Conservation (phyloP, 2,113 vertebrate species). For the Mormyrus iriodes region DNA sequence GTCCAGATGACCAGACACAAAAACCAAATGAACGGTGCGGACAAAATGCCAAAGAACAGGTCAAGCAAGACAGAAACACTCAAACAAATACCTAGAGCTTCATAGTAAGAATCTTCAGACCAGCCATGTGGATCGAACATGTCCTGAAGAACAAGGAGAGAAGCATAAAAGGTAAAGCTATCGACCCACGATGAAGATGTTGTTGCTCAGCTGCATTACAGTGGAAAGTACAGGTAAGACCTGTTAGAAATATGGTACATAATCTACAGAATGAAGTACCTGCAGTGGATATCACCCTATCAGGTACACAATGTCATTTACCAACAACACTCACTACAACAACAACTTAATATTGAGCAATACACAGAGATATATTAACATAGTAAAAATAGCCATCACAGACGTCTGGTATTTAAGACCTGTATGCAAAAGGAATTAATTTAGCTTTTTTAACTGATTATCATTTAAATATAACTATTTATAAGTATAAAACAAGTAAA, state of each 20-base stretch:
- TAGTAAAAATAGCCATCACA: not conserved
- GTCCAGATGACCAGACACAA: conserved; percentile 26
- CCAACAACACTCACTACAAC: not conserved
- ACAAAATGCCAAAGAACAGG: not conserved
- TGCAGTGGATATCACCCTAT: not conserved
- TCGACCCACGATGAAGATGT: not conserved
- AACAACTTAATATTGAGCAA: not conserved
- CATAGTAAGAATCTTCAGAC: conserved; percentile 96
- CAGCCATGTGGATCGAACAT: conserved; percentile 98
- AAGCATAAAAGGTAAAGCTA: not conserved
- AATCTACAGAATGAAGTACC: not conserved
- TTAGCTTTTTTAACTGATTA: not conserved
- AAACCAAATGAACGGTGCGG: not conserved
- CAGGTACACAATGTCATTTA: not conserved
- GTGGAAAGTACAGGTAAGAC: not conserved
- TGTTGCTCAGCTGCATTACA: not conserved
- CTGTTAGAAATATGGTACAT: not conserved
- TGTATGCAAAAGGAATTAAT: not conserved
- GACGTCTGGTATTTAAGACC: not conserved
- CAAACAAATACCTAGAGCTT: conserved; percentile 71
- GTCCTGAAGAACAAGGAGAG: conserved; percentile 53
- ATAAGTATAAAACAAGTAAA: not conserved
- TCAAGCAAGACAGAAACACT: not conserved
- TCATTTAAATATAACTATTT: not conserved
- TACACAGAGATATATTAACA: not conserved